A percentile compares a stretch with the other conserved stretches of the same genome.
Evolutionary conservation across 2,888 invertebrate species (phyloP).

Genomic region (Lochmaea capreae): DNA sequence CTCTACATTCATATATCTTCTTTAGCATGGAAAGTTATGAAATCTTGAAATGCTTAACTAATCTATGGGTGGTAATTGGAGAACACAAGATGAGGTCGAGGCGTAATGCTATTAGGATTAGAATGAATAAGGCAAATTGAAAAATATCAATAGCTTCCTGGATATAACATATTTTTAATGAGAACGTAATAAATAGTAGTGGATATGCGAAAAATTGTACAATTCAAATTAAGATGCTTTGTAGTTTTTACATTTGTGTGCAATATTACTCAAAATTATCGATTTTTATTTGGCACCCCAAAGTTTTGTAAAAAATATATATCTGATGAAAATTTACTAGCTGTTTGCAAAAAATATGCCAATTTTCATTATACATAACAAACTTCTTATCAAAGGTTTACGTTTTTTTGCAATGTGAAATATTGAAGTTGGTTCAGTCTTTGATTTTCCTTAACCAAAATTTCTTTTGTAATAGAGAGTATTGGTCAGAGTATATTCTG

Average conservation of each 20-base stretch:
- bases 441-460: too few species aligned
- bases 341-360: neutral
- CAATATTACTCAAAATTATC: neutral
- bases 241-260: conserved; percentile 1
- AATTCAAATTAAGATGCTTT: conserved; percentile 3
- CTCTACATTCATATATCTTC: too few species aligned
- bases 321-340: neutral
- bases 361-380: neutral
- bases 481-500: too few species aligned
- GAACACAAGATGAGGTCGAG: too few species aligned
- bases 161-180: neutral
- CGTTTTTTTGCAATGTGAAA: neutral
- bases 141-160: neutral
- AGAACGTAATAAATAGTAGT: conserved; percentile 1
- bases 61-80: too few species aligned
- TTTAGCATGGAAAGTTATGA: too few species aligned
- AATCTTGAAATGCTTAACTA: too few species aligned
- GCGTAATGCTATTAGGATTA: neutral
- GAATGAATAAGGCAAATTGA: neutral
- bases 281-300: neutral
- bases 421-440: neutral
- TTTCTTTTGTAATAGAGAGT: too few species aligned
- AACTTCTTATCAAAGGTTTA: neutral
- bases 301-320: neutral
- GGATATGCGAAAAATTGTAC: neutral